phyloP scores from a whole-genome alignment of 2,797 vertebrate species.

The Hemitrygon akajei region DNA sequence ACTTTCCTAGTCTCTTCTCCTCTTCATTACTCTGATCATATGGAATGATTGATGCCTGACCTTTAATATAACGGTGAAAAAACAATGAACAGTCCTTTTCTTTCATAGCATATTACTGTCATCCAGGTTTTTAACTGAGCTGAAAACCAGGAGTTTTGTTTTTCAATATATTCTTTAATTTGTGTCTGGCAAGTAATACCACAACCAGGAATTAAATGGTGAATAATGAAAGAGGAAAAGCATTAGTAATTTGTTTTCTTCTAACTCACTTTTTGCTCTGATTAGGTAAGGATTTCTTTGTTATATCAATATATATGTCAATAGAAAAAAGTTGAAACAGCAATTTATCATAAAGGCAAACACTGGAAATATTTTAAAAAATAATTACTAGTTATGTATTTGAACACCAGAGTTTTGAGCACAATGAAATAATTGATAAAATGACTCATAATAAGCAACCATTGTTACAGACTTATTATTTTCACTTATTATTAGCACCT shows the following conservation, averaged over 20 bases:
- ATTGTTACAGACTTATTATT: background rate
- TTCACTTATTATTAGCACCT: background rate
- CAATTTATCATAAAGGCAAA: background rate
- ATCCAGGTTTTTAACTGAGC: background rate
- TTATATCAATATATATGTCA: background rate
- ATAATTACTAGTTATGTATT: background rate
- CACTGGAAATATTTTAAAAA: background rate
- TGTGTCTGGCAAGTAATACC: background rate
- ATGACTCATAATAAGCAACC: background rate
- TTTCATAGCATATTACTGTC: background rate
- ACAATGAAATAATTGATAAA: background rate
- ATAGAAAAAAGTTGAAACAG: background rate
- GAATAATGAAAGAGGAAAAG: background rate
- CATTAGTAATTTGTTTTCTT: background rate
- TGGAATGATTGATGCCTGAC: background rate
- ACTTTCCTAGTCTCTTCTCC: background rate
- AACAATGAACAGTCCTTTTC: too few relatives aligned
- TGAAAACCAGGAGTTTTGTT: background rate
- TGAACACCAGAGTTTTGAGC: background rate
- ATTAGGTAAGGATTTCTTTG: background rate
- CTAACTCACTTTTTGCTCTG: background rate
- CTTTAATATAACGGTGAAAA: background rate
- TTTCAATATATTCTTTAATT: background rate
- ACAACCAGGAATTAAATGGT: background rate
- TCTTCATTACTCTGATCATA: background rate